These are phyloP conservation scores for Vanessa cardui DNA, from an alignment of 2,888 invertebrate species.

Conservation along the genomic window DNA sequence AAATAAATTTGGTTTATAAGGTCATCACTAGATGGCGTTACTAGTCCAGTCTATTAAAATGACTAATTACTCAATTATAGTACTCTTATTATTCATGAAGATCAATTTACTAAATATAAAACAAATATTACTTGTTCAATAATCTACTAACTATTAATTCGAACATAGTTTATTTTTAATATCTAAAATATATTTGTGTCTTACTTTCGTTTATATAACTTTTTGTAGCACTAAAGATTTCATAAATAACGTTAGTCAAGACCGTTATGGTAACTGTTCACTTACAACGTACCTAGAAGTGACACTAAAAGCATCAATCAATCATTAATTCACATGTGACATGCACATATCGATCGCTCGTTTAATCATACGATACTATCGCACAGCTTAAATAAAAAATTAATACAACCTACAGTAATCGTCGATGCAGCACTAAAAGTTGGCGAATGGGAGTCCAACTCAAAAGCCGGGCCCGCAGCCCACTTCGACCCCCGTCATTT, in stretches of 20 bases:
- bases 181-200: no score
- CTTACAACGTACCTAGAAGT: no score
- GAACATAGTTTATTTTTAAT: no score
- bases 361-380: constrained; percentile 11
- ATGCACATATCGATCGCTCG: background rate
- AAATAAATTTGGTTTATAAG: background rate
- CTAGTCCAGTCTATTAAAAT: background rate
- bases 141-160: background rate
- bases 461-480: constrained; percentile 46
- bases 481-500: constrained; percentile 71
- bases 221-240: no score
- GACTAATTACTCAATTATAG: background rate
- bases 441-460: constrained; percentile 27
- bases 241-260: no score
- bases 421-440: constrained; percentile 14
- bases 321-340: background rate
- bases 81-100: background rate
- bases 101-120: background rate
- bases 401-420: constrained; percentile 8
- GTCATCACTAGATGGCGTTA: constrained; percentile 7
- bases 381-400: constrained; percentile 7
- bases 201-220: no score
- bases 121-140: background rate
- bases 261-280: no score
- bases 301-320: background rate